Evolutionary conservation across 2,113 vertebrate genomes (phyloP).

Genomic region (Ramphastos sulfuratus): DNA sequence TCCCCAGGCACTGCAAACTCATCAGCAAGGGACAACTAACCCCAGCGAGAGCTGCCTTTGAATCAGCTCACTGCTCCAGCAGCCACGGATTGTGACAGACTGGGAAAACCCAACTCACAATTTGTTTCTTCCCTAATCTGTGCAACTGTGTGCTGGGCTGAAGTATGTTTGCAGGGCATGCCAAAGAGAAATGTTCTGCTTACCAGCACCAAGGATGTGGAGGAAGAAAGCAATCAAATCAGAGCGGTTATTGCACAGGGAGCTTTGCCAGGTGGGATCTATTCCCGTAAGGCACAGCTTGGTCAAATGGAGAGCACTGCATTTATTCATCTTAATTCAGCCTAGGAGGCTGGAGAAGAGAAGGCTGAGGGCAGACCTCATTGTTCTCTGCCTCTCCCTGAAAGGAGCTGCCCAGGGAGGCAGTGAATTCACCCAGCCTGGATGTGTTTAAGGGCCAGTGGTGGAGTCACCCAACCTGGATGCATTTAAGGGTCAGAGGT

Average conservation of each 20-base stretch:
- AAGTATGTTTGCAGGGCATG: background rate
- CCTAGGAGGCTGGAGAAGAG: background rate
- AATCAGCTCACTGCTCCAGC: background rate
- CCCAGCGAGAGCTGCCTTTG: rapidly evolving
- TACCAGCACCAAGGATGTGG: background rate
- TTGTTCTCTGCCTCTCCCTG: too few species aligned
- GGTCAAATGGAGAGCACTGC: background rate
- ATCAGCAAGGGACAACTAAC: background rate
- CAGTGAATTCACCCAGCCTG: too few species aligned
- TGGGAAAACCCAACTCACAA: background rate
- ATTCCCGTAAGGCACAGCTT: background rate
- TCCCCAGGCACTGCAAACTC: background rate
- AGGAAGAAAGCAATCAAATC: rapidly evolving
- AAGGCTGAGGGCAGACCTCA: too few species aligned
- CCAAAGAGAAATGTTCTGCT: background rate
- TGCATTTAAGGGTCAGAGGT: too few species aligned
- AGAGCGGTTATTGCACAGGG: background rate
- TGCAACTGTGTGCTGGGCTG: background rate
- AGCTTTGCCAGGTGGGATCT: background rate
- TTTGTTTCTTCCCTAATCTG: background rate
- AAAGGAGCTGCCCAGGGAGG: too few species aligned
- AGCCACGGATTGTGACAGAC: background rate
- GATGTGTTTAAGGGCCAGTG: too few species aligned
- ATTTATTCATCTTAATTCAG: background rate
- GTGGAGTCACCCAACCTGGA: too few species aligned